Evolutionary conservation across 2,113 vertebrate genomes (phyloP).

Genomic region (Caloenas nicobarica): DNA sequence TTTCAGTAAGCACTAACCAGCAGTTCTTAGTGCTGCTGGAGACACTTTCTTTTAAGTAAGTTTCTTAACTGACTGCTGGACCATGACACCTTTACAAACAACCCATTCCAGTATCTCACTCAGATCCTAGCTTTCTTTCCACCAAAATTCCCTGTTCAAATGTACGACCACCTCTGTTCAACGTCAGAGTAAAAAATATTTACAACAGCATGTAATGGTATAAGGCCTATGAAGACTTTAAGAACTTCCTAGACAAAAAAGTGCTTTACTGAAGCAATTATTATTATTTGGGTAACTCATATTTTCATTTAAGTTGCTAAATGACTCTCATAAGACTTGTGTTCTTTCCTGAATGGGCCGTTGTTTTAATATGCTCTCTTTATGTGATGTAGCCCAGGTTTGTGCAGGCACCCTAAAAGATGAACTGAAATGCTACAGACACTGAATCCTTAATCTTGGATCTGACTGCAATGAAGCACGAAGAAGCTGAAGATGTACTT

Average conservation of each 20-base stretch:
- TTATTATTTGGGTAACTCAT: neutral
- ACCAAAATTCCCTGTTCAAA: neutral
- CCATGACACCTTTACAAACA: neutral
- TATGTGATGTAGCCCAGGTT: neutral
- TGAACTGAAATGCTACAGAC: neutral
- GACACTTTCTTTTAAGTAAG: neutral
- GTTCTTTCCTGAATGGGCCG: neutral
- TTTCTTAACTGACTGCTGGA: neutral
- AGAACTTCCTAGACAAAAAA: neutral
- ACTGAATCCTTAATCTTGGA: neutral
- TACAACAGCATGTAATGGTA: neutral
- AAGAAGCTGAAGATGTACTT: neutral
- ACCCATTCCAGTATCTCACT: neutral
- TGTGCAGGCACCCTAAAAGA: neutral
- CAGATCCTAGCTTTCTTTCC: neutral
- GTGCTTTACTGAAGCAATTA: neutral
- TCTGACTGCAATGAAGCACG: neutral
- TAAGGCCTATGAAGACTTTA: neutral
- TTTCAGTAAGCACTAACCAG: neutral
- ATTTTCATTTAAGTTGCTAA: neutral
- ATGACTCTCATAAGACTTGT: neutral
- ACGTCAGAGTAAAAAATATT: neutral
- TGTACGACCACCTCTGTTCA: neutral
- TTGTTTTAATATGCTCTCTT: neutral
- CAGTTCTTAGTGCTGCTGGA: neutral